Evolutionary conservation across 2,888 invertebrate genomes (phyloP), one percentile per base, ranked within the genome.

Genomic region (Cheilosia grossa): DNA sequence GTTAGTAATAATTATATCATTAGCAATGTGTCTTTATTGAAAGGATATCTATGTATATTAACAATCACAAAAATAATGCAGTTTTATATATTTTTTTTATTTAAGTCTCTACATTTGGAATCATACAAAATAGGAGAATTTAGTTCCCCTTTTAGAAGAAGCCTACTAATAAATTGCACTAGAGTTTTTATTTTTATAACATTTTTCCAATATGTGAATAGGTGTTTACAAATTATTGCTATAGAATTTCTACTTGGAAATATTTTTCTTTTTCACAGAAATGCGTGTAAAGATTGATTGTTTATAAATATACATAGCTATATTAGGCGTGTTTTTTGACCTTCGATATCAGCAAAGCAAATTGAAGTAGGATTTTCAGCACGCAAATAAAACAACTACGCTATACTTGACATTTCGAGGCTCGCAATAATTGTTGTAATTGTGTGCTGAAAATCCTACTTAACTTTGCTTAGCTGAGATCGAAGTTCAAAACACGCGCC

Each of bases 141-240:
- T 40, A 72, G 15, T 24, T 19, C 9, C 27, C 21, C 19, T 44
- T 40, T 61, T 40, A 72, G 40, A 53, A 54, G 42, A 79, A 83
- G 79, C 82, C 63, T 83, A 83, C n/a, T 47, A 47, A 64, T 69
- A 79, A 74, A 83, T 79, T 83, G 82, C 74, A 74, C 82, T 79
- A 74, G 42, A 79, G 61, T 69, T 69, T 72, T 49, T 53, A 56
- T 42, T 51, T 54, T 64, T 33, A 13, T 44, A 63, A 59, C 37
- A 3, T 27, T 58, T 47, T 70, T 33, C 66, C 33, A 10, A 51
- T 44, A 67, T 54, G 74, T 75, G 74, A 63, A 56, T 70, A 61
- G 42, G 53, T 77, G 24, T 66, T 13, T 63, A 19, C n/a, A 2
- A 53, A 51, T 47, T 83, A 83, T 83, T 83, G 83, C 83, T 83